These are phyloP conservation scores for Cassiopea xamachana DNA, from an alignment of 30 jellyfish, hydroid and myxozoan species.

Conservation along the genomic window DNA sequence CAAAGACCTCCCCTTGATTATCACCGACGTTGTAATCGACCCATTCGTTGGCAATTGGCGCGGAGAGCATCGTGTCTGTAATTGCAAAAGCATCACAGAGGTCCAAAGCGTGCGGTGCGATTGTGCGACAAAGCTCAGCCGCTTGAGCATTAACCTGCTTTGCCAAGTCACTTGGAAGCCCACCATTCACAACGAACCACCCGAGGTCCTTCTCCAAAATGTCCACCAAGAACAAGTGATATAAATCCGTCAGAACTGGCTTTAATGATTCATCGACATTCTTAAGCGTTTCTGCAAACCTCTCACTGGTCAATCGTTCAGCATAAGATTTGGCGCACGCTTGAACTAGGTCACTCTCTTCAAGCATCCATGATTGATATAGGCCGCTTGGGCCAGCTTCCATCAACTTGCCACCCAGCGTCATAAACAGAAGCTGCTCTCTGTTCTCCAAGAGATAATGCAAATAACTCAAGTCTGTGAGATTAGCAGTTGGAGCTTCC, in stretches of 20 bases:
- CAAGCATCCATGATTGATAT: constrained; percentile 90
- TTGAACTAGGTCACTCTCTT: constrained; percentile 89
- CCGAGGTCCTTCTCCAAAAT: constrained; percentile 79
- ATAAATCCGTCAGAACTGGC: constrained; percentile 55
- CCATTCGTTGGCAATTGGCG: constrained; percentile 95
- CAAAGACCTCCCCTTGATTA: constrained; percentile 85
- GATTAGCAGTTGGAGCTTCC: constrained; percentile 73
- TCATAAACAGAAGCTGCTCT: constrained; percentile 72
- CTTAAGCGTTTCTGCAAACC: constrained; percentile 59
- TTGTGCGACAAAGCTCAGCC: constrained; percentile 70
- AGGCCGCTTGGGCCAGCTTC: constrained; percentile 78
- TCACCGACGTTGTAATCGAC: constrained; percentile 86
- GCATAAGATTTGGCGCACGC: constrained; percentile 84
- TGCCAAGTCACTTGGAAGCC: constrained; percentile 63
- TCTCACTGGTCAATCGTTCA: constrained; percentile 83
- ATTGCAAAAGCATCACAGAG: constrained; percentile 85
- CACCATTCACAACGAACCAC: constrained; percentile 78
- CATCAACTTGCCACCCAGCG: constrained; percentile 78
- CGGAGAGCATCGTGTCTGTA: constrained; percentile 89
- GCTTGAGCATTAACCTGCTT: constrained; percentile 55
- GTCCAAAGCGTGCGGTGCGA: constrained; percentile 86
- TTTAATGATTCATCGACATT: constrained; percentile 81
- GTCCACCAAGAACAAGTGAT: constrained; percentile 68
- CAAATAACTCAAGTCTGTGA: constrained; percentile 63
- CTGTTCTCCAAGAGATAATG: constrained; percentile 84